phyloP scores from a whole-genome alignment of 1,140 invertebrate genomes.

The Delia radicum region DNA sequence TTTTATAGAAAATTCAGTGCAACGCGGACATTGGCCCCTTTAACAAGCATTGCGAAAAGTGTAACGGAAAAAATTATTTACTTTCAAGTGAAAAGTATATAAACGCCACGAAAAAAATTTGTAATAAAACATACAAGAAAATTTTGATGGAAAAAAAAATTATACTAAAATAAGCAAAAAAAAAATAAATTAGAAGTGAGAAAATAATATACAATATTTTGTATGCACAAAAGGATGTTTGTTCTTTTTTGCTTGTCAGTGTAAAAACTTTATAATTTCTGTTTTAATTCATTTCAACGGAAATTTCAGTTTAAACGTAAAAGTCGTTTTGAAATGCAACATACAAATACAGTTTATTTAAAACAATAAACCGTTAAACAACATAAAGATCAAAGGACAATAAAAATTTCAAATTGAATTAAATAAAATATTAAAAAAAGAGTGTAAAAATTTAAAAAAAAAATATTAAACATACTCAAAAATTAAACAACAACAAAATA shows the following conservation, averaged over 20 bases:
- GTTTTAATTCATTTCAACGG: not conserved
- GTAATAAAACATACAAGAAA: too few species aligned
- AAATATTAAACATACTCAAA: not conserved
- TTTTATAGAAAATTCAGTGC: constrained; percentile 15
- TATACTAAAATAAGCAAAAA: not conserved
- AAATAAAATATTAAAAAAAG: not conserved
- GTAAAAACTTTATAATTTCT: not conserved
- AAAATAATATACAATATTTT: not conserved
- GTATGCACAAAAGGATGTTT: not conserved
- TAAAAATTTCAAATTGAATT: not conserved
- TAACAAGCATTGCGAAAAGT: not conserved
- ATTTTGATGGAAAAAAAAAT: too few species aligned
- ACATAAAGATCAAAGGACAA: too few species aligned
- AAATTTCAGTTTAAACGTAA: not conserved
- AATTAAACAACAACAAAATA: too few species aligned
- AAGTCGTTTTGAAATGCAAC: not conserved
- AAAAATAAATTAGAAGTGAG: not conserved
- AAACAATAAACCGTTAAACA: not conserved
- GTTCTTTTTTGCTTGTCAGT: not conserved
- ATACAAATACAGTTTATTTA: not conserved
- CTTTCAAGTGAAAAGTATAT: not conserved
- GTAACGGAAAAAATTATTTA: not conserved
- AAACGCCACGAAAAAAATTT: not conserved
- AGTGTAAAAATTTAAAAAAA: not conserved
- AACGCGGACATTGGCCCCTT: constrained; percentile 22